A percentile compares a stretch with the other conserved stretches of the same genome.
Evolutionary conservation across 2,888 invertebrate species (phyloP).

Genomic region (Eristalinus aeneus): DNA sequence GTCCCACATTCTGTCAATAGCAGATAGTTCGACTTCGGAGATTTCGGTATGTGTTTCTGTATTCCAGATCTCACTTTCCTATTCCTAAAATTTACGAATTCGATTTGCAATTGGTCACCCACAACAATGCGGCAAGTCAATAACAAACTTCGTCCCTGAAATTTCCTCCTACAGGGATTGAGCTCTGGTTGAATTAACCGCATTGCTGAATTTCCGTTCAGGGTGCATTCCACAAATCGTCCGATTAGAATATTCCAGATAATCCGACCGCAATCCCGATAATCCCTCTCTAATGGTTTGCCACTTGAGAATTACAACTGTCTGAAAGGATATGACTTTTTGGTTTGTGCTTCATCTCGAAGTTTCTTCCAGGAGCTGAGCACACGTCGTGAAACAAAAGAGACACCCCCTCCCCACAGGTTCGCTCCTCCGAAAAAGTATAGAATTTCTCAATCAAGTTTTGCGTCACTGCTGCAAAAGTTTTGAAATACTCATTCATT

Average conservation of each 20-base stretch:
- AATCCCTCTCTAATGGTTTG: background rate
- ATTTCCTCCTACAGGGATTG: too few species aligned
- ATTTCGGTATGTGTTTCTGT: too few species aligned
- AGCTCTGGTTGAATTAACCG: too few species aligned
- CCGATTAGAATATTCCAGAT: background rate
- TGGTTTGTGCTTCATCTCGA: background rate
- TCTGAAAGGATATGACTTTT: background rate
- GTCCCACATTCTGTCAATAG: too few species aligned
- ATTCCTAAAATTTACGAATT: too few species aligned
- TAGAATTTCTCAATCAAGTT: background rate
- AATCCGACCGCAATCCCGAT: background rate
- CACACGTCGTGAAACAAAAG: background rate
- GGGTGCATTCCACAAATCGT: background rate
- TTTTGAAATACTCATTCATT: background rate
- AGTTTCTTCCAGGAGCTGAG: background rate
- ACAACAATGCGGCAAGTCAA: too few species aligned
- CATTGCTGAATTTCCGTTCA: background rate
- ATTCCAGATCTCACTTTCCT: too few species aligned
- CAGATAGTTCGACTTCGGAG: too few species aligned
- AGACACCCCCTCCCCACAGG: background rate
- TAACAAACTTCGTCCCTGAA: too few species aligned
- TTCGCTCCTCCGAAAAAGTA: background rate
- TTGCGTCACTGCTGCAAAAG: background rate
- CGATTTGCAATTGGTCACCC: too few species aligned
- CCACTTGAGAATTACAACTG: background rate